These are phyloP conservation scores for Rotaria socialis DNA, from an alignment of 2,888 invertebrate genomes.

Conservation along the genomic window DNA sequence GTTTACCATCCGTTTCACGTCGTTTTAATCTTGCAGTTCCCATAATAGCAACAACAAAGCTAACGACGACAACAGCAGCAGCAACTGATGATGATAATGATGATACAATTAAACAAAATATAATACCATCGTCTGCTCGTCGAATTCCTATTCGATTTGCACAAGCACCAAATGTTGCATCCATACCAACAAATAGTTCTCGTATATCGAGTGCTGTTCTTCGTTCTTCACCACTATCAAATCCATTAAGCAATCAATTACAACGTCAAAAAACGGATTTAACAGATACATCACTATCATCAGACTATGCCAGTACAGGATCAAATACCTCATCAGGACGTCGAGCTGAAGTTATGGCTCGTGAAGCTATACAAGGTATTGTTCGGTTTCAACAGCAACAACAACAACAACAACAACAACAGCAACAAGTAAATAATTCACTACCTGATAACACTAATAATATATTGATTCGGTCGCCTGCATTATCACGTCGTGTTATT, in stretches of 20 bases:
- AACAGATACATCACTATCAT: neutral
- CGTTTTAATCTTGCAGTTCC: neutral
- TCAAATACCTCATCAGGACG: neutral
- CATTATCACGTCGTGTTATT: constrained; percentile 31
- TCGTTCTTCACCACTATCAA: neutral
- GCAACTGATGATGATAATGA: neutral
- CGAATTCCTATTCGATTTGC: neutral
- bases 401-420: constrained; percentile 28
- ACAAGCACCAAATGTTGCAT: neutral
- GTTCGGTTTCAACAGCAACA: constrained; percentile 21
- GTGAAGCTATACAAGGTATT: constrained; percentile 30
- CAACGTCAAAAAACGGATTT: constrained; percentile 17
- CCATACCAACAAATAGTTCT: neutral
- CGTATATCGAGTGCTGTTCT: constrained; percentile 20
- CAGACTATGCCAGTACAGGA: neutral
- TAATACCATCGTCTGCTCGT: neutral
- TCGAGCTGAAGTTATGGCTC: constrained; percentile 34
- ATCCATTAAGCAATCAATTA: neutral
- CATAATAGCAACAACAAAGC: neutral
- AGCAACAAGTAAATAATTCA: neutral
- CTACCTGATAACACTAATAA: neutral
- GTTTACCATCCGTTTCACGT: neutral
- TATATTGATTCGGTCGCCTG: neutral
- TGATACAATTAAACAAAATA: neutral
- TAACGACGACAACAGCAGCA: neutral